Conservation (phyloP, 2,113 vertebrate genomes). For the Glareola pratincola region DNA sequence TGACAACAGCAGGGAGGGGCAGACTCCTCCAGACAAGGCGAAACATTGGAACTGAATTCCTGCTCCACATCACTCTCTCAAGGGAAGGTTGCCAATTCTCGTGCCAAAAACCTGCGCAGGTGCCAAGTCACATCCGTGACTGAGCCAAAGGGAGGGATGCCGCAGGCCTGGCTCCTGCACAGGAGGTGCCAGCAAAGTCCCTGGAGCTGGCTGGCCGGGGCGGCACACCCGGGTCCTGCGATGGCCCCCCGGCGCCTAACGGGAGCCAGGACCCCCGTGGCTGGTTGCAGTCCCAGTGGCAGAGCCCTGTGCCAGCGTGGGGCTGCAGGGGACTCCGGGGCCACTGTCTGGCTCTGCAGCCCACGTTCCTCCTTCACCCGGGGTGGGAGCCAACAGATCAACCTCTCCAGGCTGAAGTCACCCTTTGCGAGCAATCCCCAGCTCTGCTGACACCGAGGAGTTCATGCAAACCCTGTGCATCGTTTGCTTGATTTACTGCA, state of each 20-base stretch:
- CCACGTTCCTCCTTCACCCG: neutral
- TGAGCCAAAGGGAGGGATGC: neutral
- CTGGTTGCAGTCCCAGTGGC: neutral
- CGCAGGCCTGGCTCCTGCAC: neutral
- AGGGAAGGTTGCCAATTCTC: fast-evolving
- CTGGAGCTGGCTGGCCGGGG: fast-evolving
- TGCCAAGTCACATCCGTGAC: neutral
- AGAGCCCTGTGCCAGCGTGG: neutral
- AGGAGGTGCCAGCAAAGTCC: neutral
- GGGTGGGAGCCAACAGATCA: neutral
- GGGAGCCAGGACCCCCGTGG: neutral
- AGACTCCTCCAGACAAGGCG: neutral
- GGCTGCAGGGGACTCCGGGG: neutral
- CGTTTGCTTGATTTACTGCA: neutral
- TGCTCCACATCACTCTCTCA: neutral
- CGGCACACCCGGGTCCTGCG: neutral
- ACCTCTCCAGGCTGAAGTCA: neutral
- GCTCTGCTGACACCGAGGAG: neutral
- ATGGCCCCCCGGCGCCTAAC: neutral
- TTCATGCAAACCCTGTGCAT: fast-evolving
- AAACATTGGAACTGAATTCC: neutral
- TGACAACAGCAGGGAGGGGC: neutral
- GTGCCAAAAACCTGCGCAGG: neutral
- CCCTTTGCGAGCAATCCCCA: neutral
- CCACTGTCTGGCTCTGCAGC: neutral